phyloP scores from a whole-genome alignment of 53 echinoderm and acorn worm species.

The Paelopatides confundens region DNA sequence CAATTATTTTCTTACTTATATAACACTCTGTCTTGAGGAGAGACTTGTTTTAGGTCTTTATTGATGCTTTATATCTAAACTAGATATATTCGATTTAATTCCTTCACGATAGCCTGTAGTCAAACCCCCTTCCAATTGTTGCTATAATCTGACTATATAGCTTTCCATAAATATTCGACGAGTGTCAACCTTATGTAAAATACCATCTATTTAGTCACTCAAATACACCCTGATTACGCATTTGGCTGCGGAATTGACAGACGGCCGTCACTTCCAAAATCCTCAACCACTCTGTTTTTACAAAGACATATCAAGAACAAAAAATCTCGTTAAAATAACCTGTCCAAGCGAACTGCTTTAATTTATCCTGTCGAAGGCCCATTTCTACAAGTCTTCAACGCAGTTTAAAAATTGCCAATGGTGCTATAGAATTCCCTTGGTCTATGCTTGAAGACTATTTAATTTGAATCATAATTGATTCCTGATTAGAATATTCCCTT shows the following conservation, averaged over 20 bases:
- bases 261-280: neutral
- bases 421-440: neutral
- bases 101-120: too few relatives aligned
- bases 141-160: neutral
- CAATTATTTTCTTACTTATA: too few relatives aligned
- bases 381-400: conserved; percentile 5
- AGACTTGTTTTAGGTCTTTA: too few relatives aligned
- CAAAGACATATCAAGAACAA: neutral
- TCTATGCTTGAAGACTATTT: conserved; percentile 28
- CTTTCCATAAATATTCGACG: neutral
- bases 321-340: conserved; percentile 35
- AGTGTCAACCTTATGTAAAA: neutral
- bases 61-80: too few relatives aligned
- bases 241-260: neutral
- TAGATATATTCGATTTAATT: too few relatives aligned
- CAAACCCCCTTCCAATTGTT: neutral
- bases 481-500: conserved; percentile 42
- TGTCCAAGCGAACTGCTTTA: neutral
- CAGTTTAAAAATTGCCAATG: neutral
- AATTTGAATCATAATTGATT: conserved; percentile 41
- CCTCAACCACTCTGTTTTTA: neutral
- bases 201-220: neutral
- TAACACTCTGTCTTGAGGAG: too few relatives aligned
- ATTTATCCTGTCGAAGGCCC: neutral
- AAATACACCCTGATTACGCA: neutral